Conservation (phyloP, 2,797 vertebrate genomes). For the Hypotaenidia philippensis region DNA sequence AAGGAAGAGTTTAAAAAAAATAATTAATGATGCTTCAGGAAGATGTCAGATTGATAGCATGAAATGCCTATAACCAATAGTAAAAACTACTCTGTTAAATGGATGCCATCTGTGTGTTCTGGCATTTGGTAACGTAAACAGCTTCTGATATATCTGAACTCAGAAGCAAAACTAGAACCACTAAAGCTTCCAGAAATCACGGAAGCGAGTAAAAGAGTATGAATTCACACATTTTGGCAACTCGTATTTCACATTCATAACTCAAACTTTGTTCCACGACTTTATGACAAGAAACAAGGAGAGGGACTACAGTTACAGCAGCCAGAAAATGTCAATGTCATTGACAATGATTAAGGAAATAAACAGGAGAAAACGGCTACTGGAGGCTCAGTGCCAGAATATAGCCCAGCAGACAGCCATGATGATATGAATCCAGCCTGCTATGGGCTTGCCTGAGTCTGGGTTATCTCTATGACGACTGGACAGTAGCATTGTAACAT, state of each 20-base stretch:
- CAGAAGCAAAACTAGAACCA: background rate
- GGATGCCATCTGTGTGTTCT: slow-evolving; percentile 37
- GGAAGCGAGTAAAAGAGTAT: background rate
- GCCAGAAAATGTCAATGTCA: background rate
- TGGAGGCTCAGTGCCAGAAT: background rate
- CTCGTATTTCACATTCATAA: background rate
- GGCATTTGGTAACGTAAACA: slow-evolving; percentile 17
- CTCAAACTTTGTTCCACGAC: background rate
- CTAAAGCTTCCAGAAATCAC: slow-evolving; percentile 31
- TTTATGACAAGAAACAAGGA: slow-evolving; percentile 17
- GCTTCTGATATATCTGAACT: slow-evolving; percentile 17
- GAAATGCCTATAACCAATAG: background rate
- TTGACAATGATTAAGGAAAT: background rate
- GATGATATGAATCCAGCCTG: background rate
- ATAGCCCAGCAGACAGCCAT: background rate
- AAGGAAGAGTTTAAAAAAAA: background rate
- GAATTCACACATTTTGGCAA: background rate
- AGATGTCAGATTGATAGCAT: background rate
- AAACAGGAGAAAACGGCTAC: background rate
- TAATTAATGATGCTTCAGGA: background rate
- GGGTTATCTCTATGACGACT: background rate
- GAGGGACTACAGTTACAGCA: background rate
- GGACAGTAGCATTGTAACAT: background rate
- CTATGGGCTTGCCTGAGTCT: background rate
- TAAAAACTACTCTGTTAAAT: slow-evolving; percentile 15